phyloP scores from a whole-genome alignment of 2,797 vertebrate genomes.

The Tenualosa thibaudeaui region DNA sequence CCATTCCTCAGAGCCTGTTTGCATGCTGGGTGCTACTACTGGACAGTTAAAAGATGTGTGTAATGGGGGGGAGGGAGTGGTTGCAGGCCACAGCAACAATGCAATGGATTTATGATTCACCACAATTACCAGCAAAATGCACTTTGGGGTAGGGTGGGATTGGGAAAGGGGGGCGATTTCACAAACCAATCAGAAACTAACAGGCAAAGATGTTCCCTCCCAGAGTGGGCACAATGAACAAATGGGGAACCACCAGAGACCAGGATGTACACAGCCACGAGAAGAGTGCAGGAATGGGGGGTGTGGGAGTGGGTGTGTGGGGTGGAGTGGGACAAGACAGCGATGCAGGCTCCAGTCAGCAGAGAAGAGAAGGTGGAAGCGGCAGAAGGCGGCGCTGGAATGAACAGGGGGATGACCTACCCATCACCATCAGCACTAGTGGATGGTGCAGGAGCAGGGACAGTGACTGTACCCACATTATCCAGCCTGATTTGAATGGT shows the following conservation, averaged over 20 bases:
- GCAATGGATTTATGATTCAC: slow-evolving; percentile 21
- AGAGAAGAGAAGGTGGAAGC: slow-evolving; percentile 23
- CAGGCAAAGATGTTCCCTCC: neutral
- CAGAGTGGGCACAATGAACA: slow-evolving; percentile 1
- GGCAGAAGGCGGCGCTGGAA: slow-evolving; percentile 73
- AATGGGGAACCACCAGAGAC: neutral
- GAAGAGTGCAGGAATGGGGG: slow-evolving; percentile 9
- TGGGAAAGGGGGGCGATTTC: neutral
- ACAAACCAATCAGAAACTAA: slow-evolving; percentile 10
- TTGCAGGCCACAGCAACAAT: slow-evolving; percentile 17
- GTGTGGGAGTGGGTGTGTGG: neutral
- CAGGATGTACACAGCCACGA: slow-evolving; percentile 13
- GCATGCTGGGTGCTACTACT: neutral
- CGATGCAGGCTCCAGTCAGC: slow-evolving; percentile 33
- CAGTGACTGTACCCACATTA: slow-evolving; percentile 93
- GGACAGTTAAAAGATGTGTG: neutral
- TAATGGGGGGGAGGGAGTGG: neutral
- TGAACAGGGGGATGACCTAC: slow-evolving; percentile 88
- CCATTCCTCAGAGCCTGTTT: neutral
- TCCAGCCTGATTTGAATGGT: slow-evolving; percentile 94
- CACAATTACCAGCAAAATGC: slow-evolving; percentile 1
- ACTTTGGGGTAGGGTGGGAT: neutral
- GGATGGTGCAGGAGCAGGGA: slow-evolving; percentile 90
- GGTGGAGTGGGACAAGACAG: slow-evolving; percentile 1
- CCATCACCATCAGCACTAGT: slow-evolving; percentile 89